phyloP scores from a whole-genome alignment of 2,797 vertebrate genomes.

The Microchirus variegatus region DNA sequence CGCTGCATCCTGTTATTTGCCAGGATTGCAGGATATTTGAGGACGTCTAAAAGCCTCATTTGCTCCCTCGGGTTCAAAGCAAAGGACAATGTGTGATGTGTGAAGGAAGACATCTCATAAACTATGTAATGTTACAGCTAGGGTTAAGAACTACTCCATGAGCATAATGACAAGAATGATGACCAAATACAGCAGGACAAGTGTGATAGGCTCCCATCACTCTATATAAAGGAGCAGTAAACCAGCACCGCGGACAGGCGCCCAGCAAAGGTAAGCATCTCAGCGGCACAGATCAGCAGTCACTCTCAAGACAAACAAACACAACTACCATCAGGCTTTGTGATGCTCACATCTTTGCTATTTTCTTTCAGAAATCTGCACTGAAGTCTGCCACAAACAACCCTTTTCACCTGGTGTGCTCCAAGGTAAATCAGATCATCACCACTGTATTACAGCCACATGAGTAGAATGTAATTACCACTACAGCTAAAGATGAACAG shows the following conservation, averaged over 20 bases:
- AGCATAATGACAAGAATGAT: slow-evolving; percentile 47
- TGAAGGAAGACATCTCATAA: slow-evolving; percentile 21
- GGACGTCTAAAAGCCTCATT: not conserved
- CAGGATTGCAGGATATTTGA: not conserved
- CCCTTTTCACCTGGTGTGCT: slow-evolving; percentile 40
- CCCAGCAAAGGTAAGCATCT: slow-evolving; percentile 74
- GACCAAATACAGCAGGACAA: slow-evolving; percentile 72
- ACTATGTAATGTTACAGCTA: slow-evolving; percentile 31
- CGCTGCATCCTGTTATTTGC: not conserved
- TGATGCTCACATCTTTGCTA: slow-evolving; percentile 1
- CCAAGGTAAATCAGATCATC: slow-evolving; percentile 51
- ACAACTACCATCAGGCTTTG: not conserved
- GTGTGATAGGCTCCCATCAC: slow-evolving; percentile 50
- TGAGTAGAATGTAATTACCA: not conserved
- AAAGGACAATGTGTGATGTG: slow-evolving; percentile 13
- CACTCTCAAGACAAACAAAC: not conserved
- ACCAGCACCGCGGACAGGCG: slow-evolving; percentile 42
- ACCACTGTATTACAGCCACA: not conserved
- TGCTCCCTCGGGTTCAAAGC: not conserved
- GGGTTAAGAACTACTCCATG: slow-evolving; percentile 35
- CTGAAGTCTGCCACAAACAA: slow-evolving; percentile 37
- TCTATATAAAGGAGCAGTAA: slow-evolving; percentile 61
- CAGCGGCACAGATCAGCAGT: not conserved
- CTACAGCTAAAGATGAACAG: slow-evolving; percentile 11
- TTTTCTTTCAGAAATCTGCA: slow-evolving; percentile 41